Evolutionary conservation across 2,888 invertebrate genomes (phyloP).

Genomic region (Caenorhabditis japonica): DNA sequence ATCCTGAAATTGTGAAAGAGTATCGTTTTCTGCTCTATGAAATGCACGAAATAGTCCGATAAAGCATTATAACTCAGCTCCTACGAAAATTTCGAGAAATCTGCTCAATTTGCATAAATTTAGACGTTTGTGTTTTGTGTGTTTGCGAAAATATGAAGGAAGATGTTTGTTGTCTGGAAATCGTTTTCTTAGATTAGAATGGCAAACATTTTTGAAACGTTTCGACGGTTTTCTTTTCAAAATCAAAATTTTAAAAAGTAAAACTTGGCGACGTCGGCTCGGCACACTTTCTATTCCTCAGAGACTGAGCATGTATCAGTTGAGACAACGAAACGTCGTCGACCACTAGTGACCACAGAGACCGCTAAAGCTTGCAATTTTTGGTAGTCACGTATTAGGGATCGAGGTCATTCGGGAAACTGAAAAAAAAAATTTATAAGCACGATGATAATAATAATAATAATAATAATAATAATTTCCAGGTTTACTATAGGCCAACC

Average conservation of each 20-base stretch:
- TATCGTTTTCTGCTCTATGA: neutral
- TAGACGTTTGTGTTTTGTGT: too few species aligned
- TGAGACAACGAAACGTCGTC: slow-evolving; percentile 24
- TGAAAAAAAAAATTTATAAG: neutral
- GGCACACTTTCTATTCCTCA: slow-evolving; percentile 40
- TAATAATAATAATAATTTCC: slow-evolving; percentile 43
- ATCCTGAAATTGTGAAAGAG: slow-evolving; percentile 7
- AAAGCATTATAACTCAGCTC: too few species aligned
- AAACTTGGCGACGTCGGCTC: slow-evolving; percentile 25
- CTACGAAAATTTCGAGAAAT: too few species aligned
- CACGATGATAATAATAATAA: neutral
- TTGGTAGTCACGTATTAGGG: too few species aligned
- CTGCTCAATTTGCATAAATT: too few species aligned
- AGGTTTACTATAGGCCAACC: slow-evolving; percentile 75
- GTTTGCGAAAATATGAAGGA: slow-evolving; percentile 1
- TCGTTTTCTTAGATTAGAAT: too few species aligned
- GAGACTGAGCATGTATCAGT: slow-evolving; percentile 39
- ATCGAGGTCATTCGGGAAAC: too few species aligned
- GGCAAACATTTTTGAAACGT: slow-evolving; percentile 15
- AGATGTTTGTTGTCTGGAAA: neutral
- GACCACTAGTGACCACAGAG: slow-evolving; percentile 7
- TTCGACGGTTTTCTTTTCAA: neutral
- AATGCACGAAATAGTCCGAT: too few species aligned
- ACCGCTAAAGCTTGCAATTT: slow-evolving; percentile 6
- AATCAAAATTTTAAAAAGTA: slow-evolving; percentile 34